These are phyloP conservation scores for Gambusia affinis DNA, from an alignment of 2,113 vertebrate genomes.

Conservation along the genomic window DNA sequence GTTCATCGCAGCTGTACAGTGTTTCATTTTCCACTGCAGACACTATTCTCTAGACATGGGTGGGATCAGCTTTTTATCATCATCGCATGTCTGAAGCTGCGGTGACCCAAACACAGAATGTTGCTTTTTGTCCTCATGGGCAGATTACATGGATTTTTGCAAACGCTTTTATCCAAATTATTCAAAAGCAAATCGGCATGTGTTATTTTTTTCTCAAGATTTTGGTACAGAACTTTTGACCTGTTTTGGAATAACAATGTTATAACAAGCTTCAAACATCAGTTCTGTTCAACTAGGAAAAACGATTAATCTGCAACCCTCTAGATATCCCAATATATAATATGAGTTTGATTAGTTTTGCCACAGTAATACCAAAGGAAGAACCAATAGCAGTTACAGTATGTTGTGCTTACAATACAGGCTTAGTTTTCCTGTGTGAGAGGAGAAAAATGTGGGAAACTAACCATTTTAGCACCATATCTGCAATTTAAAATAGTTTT, in stretches of 20 bases:
- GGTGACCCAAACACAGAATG: not conserved
- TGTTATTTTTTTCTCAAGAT: not conserved
- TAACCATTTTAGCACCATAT: too few species aligned
- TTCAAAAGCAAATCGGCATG: too few species aligned
- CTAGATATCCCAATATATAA: not conserved
- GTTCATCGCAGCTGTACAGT: not conserved
- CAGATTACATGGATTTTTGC: not conserved
- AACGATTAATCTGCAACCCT: not conserved
- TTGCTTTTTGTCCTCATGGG: not conserved
- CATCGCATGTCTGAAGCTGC: not conserved
- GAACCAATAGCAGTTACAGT: too few species aligned
- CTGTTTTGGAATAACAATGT: not conserved
- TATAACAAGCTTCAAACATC: not conserved
- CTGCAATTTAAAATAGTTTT: too few species aligned
- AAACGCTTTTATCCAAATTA: not conserved
- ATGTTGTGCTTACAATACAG: too few species aligned
- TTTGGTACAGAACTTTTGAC: not conserved
- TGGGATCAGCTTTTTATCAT: not conserved
- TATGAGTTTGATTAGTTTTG: too few species aligned
- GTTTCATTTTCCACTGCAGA: conserved; percentile 5
- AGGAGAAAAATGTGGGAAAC: too few species aligned
- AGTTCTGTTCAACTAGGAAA: not conserved
- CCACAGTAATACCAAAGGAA: too few species aligned
- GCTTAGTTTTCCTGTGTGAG: too few species aligned
- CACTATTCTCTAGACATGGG: not conserved